phyloP scores from a whole-genome alignment of 2,797 vertebrate species.

The Myotis planiceps region DNA sequence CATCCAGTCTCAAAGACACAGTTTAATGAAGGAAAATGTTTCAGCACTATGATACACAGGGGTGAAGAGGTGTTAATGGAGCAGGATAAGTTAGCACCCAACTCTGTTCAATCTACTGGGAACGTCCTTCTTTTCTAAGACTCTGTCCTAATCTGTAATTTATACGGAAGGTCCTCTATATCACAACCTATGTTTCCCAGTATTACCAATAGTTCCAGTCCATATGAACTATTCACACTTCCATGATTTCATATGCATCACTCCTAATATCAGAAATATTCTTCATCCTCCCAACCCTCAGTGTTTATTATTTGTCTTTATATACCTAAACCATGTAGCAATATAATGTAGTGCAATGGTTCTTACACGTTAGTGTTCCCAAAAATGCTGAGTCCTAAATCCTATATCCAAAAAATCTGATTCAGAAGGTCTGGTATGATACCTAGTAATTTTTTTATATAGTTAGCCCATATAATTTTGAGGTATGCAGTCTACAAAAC shows the following conservation, averaged over 20 bases:
- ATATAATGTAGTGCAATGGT: neutral
- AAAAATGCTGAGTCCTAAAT: slow-evolving; percentile 25
- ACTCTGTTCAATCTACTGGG: neutral
- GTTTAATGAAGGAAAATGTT: neutral
- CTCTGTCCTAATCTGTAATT: neutral
- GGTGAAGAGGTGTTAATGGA: neutral
- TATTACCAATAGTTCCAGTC: neutral
- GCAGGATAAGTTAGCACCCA: neutral
- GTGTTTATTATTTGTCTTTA: neutral
- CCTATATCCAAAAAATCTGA: neutral
- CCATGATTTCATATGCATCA: neutral
- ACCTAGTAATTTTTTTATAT: neutral
- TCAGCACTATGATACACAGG: neutral
- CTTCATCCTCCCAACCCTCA: neutral
- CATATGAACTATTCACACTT: neutral
- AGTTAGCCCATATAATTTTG: slow-evolving; percentile 20
- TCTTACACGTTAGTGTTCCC: neutral
- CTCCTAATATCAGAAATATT: neutral
- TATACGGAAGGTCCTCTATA: slow-evolving; percentile 12
- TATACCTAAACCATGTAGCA: neutral
- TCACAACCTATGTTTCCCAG: neutral
- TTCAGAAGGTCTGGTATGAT: neutral
- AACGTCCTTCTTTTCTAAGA: slow-evolving; percentile 42
- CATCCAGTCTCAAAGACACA: neutral
- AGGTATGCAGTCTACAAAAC: neutral